These are phyloP conservation scores for Caenorhabditis sp. DNA, from an alignment of 2,888 invertebrate genomes.

Conservation along the genomic window DNA sequence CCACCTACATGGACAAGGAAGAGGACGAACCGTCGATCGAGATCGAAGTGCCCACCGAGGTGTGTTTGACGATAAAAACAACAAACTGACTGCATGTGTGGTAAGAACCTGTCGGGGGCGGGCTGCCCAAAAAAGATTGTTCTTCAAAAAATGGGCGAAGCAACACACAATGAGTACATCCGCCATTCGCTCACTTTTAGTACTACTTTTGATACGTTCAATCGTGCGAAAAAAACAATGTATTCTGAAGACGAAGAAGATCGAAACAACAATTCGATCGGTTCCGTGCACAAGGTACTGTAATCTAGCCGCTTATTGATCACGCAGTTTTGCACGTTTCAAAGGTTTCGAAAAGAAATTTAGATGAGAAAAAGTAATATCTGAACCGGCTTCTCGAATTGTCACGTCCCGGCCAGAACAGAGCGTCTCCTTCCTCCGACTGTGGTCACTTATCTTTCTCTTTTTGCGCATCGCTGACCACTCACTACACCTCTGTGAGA, in stretches of 20 bases:
- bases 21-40: constrained; percentile 84
- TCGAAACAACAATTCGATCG: constrained; percentile 42
- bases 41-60: constrained; percentile 67
- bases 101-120: constrained; percentile 52
- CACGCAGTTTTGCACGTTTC: no score
- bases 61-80: constrained; percentile 41
- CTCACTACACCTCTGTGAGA: constrained; percentile 29
- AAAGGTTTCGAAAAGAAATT: neutral
- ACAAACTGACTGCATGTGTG: constrained; percentile 24
- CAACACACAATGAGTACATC: constrained; percentile 52
- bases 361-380: constrained; percentile 5
- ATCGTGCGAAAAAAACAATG: constrained; percentile 3
- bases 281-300: constrained; percentile 33
- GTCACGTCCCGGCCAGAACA: constrained; percentile 43
- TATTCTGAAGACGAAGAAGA: constrained; percentile 37
- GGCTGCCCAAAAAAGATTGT: constrained; percentile 31
- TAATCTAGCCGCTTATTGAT: constrained; percentile 6
- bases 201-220: constrained; percentile 42
- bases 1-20: constrained; percentile 89
- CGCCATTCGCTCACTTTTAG: constrained; percentile 24
- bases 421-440: constrained; percentile 22
- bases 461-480: constrained; percentile 10
- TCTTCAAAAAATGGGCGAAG: constrained; percentile 52
- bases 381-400: constrained; percentile 31
- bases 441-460: constrained; percentile 41